Evolutionary conservation across 2,888 invertebrate genomes (phyloP), one percentile per base, ranked within the genome.

Genomic region (Lasioglossum pauxillum): DNA sequence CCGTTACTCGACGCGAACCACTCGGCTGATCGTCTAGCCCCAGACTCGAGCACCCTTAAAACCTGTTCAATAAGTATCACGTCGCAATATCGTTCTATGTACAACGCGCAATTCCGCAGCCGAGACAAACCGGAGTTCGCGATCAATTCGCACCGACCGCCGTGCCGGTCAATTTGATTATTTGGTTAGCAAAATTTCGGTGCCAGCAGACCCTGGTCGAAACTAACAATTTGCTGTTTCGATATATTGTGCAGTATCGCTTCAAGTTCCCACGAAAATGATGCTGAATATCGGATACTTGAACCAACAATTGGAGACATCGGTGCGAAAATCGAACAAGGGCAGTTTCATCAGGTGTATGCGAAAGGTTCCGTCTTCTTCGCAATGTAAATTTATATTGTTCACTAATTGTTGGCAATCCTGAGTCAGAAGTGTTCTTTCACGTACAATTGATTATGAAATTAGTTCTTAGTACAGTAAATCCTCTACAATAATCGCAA

Each of bases 1-100:
- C 80, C 69, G 82, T 67, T 73, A 67, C 79, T 73, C 27, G 35
- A 38, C 60, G 27, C 75, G 16, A 72, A 16, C 60, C 72, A 35
- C 35, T 73, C 74, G 27, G 16, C 41, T 27, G 64, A 41, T 74
- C 73, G 49, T 41, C 49, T 14, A 49, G 35, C 5, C 35, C 53
- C 10, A 16, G 19, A 23, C 35, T 75, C 23, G 41, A 75, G 69
- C n/a, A 38, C 82, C 19, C 83, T 83, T 27, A 57, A 84, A 82
- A 82, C 23, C 57, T 46, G 82, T 84, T 82, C 57, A 73, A 67
- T 44, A 81, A 76, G 60, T 64, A 31, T 75, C 27, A 27, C 69
- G 69, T 75, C 64, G 60, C 46, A 57, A 57, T 78, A 60, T 60
- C 79, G 78, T 82, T 38, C 64, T 31, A 31, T 31, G 31, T 31